Base-by-base conservation (phyloP, 2,888 invertebrate genomes). In the Portevinia maculata region DNA sequence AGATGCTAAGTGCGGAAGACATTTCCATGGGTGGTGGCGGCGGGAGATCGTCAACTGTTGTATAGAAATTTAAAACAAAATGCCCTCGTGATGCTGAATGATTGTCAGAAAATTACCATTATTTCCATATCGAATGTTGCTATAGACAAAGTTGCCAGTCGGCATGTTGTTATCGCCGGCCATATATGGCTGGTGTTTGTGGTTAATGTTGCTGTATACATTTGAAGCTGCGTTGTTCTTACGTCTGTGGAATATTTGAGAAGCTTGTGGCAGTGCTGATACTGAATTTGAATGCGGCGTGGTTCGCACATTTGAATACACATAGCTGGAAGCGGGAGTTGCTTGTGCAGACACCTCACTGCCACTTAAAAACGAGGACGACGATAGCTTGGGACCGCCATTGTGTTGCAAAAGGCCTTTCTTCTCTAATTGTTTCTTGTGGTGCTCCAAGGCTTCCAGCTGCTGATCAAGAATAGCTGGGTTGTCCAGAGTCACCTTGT, bases 21-120 rank as follows among this genome's bases (percentile, higher is more conserved):
- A 92, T 91, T 55, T 91, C 90, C n/a, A 92, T 89, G 0, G 93
- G 93, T 34, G 93, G 93, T 13, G 93, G 93, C 3, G 94, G 94
- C 84, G 94, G 90, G 86, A 93, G 93, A 86, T 93, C 85, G 46
- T 85, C 93, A 24, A 62, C 55, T 83, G 32, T 19, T 3, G 13
- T 3, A 15, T 6, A 50, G 0, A 15, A 30, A 11, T 13, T 3
- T 9, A 3, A n/a, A 37, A n/a, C 21, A 19, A 13, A 7, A 0
- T 8, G 0, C 5, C 21, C 6, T 1, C 15, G 19, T 8, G 9
- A 3, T 3, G n/a, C 1, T 24, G n/a, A 19, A 17, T 8, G 7
- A 37, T 9, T 4, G 17, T 37, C 9, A 15, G 9, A 8, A 50
- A 8, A 9, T 48, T 76, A 83, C 83, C 83, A 44, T 67, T 78